phyloP scores from a whole-genome alignment of 2,113 vertebrate genomes.

The Triplophysa siluroides region DNA sequence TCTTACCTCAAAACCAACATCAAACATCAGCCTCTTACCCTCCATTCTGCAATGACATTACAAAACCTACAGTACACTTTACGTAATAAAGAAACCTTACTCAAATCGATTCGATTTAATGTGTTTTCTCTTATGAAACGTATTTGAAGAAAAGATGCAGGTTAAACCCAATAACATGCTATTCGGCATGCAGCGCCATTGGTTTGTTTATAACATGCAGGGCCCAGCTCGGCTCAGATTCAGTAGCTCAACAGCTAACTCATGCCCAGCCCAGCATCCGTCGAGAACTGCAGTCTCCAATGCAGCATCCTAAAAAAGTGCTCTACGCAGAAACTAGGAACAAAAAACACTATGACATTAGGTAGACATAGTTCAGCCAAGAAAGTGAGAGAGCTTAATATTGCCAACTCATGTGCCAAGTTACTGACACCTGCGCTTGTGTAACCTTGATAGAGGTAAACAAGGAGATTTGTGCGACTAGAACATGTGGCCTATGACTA shows the following conservation, averaged over 20 bases:
- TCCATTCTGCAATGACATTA: too few relatives aligned
- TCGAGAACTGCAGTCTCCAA: slow-evolving; percentile 23
- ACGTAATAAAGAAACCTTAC: not conserved
- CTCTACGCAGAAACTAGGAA: slow-evolving; percentile 27
- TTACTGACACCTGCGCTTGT: slow-evolving; percentile 24
- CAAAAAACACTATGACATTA: slow-evolving; percentile 19
- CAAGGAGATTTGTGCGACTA: not conserved
- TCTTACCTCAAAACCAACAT: not conserved
- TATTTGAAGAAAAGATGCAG: slow-evolving; percentile 49
- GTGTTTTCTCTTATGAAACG: not conserved
- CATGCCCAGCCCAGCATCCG: slow-evolving; percentile 56
- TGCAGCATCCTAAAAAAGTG: slow-evolving; percentile 30
- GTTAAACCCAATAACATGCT: slow-evolving; percentile 65
- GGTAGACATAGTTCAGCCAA: slow-evolving; percentile 28
- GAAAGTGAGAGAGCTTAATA: slow-evolving; percentile 18
- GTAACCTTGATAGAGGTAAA: slow-evolving; percentile 13
- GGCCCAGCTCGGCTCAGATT: slow-evolving; percentile 58
- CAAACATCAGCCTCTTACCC: not conserved
- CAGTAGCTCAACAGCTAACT: slow-evolving; percentile 41
- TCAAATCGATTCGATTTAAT: not conserved
- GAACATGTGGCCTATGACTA: not conserved
- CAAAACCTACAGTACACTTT: too few relatives aligned
- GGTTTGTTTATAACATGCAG: slow-evolving; percentile 68
- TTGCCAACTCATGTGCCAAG: slow-evolving; percentile 46
- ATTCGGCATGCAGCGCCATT: slow-evolving; percentile 68